Percentiles rank a stretch among this genome's conserved stretches.
Evolutionary conservation across 2,888 invertebrate species (phyloP).

Genomic region (Xestia rhomboidea): DNA sequence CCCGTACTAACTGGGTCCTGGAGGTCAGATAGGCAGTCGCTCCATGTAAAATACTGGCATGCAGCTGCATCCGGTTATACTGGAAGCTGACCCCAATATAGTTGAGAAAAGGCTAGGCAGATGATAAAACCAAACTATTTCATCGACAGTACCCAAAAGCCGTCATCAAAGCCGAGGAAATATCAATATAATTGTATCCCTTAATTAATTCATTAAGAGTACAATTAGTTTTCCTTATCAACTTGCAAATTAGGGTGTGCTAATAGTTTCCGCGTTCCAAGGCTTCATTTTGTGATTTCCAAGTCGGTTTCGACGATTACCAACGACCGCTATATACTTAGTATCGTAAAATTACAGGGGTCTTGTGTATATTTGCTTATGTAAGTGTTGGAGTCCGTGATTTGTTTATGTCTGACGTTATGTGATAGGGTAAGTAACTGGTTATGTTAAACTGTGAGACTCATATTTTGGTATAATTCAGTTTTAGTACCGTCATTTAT

Average conservation of each 20-base stretch:
- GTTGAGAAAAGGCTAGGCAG: neutral
- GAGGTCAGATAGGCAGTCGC: neutral
- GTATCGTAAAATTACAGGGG: neutral
- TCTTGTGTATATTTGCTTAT: constrained; percentile 10
- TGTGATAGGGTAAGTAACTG: constrained; percentile 5
- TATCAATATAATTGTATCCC: constrained; percentile 26
- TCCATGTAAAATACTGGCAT: neutral
- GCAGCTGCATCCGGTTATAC: neutral
- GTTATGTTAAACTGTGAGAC: constrained; percentile 19
- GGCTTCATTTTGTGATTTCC: constrained; percentile 49
- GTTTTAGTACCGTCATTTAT: neutral
- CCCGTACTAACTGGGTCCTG: too few species aligned
- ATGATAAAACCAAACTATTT: constrained; percentile 1
- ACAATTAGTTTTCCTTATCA: constrained; percentile 44
- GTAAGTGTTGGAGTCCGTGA: neutral
- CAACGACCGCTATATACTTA: neutral
- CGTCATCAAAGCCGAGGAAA: constrained; percentile 9
- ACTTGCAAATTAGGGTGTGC: constrained; percentile 42
- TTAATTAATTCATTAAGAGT: constrained; percentile 54
- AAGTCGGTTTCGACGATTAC: constrained; percentile 17
- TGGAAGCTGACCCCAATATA: neutral
- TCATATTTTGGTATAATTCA: neutral
- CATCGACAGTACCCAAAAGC: neutral
- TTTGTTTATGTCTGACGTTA: constrained; percentile 21
- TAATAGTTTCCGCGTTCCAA: constrained; percentile 48